phyloP scores from a whole-genome alignment of 2,113 vertebrate genomes.

The Corvus moneduloides region DNA sequence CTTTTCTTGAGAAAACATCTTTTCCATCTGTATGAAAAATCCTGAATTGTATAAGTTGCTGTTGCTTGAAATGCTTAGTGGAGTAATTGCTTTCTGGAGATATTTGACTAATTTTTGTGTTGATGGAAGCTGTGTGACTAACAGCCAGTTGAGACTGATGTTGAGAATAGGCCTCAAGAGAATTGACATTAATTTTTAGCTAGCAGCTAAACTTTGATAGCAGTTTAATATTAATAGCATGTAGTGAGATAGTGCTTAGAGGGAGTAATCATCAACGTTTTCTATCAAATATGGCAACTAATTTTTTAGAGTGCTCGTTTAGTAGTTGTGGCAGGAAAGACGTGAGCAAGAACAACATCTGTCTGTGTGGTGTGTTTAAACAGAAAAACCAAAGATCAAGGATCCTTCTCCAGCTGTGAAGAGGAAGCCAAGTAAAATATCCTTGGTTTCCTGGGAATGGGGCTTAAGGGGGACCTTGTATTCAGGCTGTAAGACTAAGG shows the following conservation, averaged over 20 bases:
- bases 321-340: neutral
- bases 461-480: fast-evolving
- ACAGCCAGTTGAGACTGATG: neutral
- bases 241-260: neutral
- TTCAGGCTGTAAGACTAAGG: neutral
- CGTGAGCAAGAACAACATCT: neutral
- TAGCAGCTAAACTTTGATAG: neutral
- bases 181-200: neutral
- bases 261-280: neutral
- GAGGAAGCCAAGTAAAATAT: neutral
- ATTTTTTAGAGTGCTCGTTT: neutral
- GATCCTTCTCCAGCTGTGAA: neutral
- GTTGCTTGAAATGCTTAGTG: neutral
- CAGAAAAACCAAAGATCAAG: neutral
- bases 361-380: neutral
- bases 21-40: neutral
- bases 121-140: neutral
- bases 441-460: neutral
- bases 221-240: neutral
- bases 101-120: neutral
- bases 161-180: neutral
- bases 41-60: neutral
- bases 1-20: neutral
- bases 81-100: neutral
- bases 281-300: neutral